These are phyloP conservation scores for Crossocerus cetratus DNA, from an alignment of 2,888 invertebrate genomes.

Conservation along the genomic window DNA sequence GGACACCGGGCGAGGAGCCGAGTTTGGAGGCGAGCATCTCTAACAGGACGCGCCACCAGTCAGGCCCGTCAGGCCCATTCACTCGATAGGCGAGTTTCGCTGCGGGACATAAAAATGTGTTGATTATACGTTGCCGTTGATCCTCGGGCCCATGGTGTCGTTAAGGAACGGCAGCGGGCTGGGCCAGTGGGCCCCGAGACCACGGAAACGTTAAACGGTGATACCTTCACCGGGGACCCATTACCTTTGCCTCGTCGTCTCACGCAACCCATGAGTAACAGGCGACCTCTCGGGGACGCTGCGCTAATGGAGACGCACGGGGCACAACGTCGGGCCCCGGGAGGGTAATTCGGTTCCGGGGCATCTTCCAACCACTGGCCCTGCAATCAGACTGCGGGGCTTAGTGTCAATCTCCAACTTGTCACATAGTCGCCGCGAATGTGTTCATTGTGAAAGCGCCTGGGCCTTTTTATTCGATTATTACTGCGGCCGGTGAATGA, in stretches of 20 bases:
- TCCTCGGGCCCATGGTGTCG: constrained; percentile 67
- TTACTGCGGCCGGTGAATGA: constrained; percentile 7
- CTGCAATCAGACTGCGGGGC: background rate
- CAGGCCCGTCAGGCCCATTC: constrained; percentile 62
- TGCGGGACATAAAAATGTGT: constrained; percentile 76
- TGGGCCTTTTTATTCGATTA: no score
- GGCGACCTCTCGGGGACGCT: constrained; percentile 2
- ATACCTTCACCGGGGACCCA: constrained; percentile 52
- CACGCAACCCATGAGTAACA: constrained; percentile 36
- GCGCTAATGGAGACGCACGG: no score
- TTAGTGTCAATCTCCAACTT: background rate
- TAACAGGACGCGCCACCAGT: constrained; percentile 24
- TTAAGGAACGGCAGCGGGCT: constrained; percentile 68
- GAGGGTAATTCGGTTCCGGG: background rate
- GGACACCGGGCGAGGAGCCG: no score
- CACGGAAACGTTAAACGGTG: constrained; percentile 69
- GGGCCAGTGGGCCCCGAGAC: constrained; percentile 41
- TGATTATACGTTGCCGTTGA: constrained; percentile 74
- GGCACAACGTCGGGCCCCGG: no score
- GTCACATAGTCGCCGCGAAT: background rate
- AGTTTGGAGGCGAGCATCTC: no score
- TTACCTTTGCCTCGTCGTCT: constrained; percentile 41
- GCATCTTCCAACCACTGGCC: background rate
- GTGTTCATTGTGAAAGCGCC: no score
- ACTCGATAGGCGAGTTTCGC: constrained; percentile 69